Evolutionary conservation across 2,888 invertebrate species (phyloP).

Genomic region (Neoascia interrupta): DNA sequence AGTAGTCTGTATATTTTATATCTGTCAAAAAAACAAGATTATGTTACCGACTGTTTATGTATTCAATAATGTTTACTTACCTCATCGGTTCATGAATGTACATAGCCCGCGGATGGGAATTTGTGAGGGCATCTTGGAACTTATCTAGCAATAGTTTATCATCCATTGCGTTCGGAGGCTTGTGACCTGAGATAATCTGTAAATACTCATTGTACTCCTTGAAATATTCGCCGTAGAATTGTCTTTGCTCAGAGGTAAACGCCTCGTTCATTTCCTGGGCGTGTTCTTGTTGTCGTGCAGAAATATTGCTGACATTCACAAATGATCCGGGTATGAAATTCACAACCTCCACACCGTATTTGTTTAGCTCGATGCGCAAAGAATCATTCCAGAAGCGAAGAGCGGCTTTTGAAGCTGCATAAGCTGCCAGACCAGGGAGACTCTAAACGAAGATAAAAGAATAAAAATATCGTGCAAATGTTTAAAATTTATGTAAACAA

Average conservation of each 20-base stretch:
- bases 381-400: conserved; percentile 86
- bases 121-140: conserved; percentile 84
- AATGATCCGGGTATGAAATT: conserved; percentile 91
- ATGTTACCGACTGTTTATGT: background rate
- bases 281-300: conserved; percentile 83
- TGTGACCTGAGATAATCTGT: conserved; percentile 79
- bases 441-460: conserved; percentile 71
- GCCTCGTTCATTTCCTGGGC: conserved; percentile 84
- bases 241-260: conserved; percentile 83
- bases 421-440: conserved; percentile 87
- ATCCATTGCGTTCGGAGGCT: conserved; percentile 81
- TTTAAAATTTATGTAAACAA: too few species aligned
- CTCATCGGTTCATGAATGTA: conserved; percentile 86
- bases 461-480: too few species aligned
- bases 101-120: conserved; percentile 81
- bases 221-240: conserved; percentile 85
- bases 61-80: conserved; percentile 77
- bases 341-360: conserved; percentile 86
- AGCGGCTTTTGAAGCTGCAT: conserved; percentile 91
- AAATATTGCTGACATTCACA: conserved; percentile 84
- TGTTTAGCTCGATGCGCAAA: conserved; percentile 86
- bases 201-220: conserved; percentile 83
- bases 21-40: conserved; percentile 66
- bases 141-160: conserved; percentile 82
- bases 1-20: conserved; percentile 84